These are phyloP conservation scores for Brachyalestes nurse DNA, from an alignment of 2,797 vertebrate genomes.

Conservation along the genomic window DNA sequence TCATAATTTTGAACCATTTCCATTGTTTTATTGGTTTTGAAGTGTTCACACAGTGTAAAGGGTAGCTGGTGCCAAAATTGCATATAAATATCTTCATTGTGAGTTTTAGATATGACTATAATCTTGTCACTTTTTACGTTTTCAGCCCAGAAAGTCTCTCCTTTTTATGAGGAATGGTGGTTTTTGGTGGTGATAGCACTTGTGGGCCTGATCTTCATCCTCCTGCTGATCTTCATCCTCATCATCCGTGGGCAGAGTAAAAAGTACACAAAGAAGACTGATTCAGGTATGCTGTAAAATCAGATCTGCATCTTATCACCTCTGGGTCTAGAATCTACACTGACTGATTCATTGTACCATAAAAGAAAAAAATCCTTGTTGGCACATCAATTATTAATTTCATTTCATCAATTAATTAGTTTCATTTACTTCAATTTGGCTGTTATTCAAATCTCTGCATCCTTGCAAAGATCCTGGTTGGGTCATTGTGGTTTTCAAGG, in stretches of 20 bases:
- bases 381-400: too few relatives aligned
- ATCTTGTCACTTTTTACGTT: constrained; percentile 8
- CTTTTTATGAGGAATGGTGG: constrained; percentile 99
- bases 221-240: constrained; percentile 95
- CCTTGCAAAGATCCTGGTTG: too few relatives aligned
- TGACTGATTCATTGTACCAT: background rate
- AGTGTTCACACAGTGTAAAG: too few relatives aligned
- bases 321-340: background rate
- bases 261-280: constrained; percentile 95
- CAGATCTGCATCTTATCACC: constrained; percentile 18
- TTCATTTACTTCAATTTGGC: too few relatives aligned
- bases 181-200: constrained; percentile 96
- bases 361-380: background rate
- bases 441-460: too few relatives aligned
- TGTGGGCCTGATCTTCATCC: constrained; percentile 97
- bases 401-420: too few relatives aligned
- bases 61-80: too few relatives aligned
- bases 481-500: too few relatives aligned
- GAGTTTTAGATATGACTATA: background rate
- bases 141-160: constrained; percentile 93
- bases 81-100: too few relatives aligned
- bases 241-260: constrained; percentile 97
- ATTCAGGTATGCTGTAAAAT: constrained; percentile 81
- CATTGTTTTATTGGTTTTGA: background rate
- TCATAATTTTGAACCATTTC: background rate